These are phyloP conservation scores for Catamblyrhynchus diadema DNA, from an alignment of 2,797 vertebrate species.

Conservation along the genomic window DNA sequence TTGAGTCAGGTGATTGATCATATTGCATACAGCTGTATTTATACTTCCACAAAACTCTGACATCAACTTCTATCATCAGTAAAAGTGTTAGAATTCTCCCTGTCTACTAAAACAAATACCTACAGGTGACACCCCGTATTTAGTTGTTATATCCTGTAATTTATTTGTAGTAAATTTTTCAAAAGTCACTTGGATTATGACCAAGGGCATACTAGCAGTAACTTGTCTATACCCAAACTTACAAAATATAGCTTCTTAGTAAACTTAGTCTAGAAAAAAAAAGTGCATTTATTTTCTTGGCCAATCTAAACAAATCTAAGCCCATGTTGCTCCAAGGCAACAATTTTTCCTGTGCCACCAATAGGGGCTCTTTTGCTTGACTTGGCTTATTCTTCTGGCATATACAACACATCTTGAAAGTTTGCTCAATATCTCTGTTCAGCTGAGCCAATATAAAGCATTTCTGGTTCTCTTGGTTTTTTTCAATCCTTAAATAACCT, in stretches of 20 bases:
- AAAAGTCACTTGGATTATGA: neutral
- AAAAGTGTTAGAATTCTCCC: neutral
- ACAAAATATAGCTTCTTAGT: neutral
- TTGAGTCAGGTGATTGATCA: neutral
- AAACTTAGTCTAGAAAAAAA: neutral
- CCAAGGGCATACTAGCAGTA: neutral
- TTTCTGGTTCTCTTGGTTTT: neutral
- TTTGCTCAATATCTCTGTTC: neutral
- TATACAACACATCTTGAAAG: neutral
- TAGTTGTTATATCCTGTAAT: neutral
- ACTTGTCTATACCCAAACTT: neutral
- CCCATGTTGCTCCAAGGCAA: neutral
- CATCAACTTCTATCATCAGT: neutral
- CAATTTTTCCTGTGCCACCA: slow-evolving; percentile 8
- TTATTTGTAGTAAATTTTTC: neutral
- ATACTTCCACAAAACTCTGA: neutral
- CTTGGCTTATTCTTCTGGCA: slow-evolving; percentile 39
- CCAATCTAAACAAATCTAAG: slow-evolving; percentile 30
- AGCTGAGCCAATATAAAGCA: slow-evolving; percentile 38
- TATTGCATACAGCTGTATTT: neutral
- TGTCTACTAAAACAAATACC: neutral
- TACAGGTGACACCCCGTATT: neutral
- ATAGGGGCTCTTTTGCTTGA: neutral
- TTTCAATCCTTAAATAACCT: slow-evolving; percentile 36
- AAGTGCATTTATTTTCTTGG: neutral